These are phyloP conservation scores for Leucania comma DNA, from an alignment of 2,888 invertebrate species.

Conservation along the genomic window DNA sequence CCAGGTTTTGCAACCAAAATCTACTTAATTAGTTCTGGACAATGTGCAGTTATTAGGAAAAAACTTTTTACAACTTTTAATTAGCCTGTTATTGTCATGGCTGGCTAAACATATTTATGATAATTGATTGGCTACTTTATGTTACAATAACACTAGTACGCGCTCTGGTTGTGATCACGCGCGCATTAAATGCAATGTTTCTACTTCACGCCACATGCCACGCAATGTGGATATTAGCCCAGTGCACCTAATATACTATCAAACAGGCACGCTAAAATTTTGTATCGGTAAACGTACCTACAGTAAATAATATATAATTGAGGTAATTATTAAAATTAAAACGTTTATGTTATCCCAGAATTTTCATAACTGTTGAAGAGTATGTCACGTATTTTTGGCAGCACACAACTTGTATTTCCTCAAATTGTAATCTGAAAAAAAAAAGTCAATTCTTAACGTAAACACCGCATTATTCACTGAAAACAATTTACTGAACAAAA, in stretches of 20 bases:
- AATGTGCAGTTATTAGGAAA: neutral
- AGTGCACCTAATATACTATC: no score
- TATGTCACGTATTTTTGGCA: neutral
- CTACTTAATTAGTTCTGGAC: neutral
- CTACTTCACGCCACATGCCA: slow-evolving; percentile 8
- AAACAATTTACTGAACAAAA: slow-evolving; percentile 34
- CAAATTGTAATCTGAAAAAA: no score
- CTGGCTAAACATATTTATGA: neutral
- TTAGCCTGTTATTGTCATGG: neutral
- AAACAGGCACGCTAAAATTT: neutral
- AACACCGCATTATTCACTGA: neutral
- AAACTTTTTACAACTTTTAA: neutral
- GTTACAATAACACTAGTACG: neutral
- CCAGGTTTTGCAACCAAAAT: no score
- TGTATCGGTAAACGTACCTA: neutral
- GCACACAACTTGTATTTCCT: no score
- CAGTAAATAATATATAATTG: neutral
- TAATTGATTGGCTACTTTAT: neutral
- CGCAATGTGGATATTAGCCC: neutral
- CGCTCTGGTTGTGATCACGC: neutral
- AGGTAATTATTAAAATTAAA: neutral
- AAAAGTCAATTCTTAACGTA: neutral
- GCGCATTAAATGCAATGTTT: slow-evolving; percentile 5
- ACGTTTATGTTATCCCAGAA: neutral
- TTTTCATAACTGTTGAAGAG: neutral